A percentile compares a stretch with the other conserved stretches of the same genome.
These are phyloP conservation scores for Cryptocephalus primarius DNA, from an alignment of 2,888 invertebrate species.

Conservation along the genomic window DNA sequence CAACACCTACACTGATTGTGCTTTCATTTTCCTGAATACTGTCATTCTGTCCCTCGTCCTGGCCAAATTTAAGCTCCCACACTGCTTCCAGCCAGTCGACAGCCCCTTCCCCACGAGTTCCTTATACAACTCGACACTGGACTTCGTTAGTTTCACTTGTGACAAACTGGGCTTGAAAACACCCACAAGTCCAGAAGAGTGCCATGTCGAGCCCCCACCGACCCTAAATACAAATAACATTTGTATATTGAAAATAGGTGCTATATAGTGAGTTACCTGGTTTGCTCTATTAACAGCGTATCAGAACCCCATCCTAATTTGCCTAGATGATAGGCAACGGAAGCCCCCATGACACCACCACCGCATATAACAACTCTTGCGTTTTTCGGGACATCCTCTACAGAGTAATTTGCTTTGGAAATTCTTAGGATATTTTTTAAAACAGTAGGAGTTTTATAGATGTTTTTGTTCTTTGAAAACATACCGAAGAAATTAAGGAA, in stretches of 20 bases:
- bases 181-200: slow-evolving; percentile 72
- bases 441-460: too few relatives aligned
- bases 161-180: slow-evolving; percentile 74
- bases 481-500: too few relatives aligned
- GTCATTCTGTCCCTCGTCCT: slow-evolving; percentile 78
- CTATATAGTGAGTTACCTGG: slow-evolving; percentile 45
- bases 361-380: slow-evolving; percentile 80
- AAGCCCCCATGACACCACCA: slow-evolving; percentile 84
- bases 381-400: slow-evolving; percentile 37
- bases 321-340: slow-evolving; percentile 84
- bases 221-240: slow-evolving; percentile 39
- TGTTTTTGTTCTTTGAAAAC: too few relatives aligned
- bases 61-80: slow-evolving; percentile 80
- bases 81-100: slow-evolving; percentile 81
- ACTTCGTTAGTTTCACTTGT: slow-evolving; percentile 72
- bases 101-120: slow-evolving; percentile 61
- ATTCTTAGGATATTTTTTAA: too few relatives aligned
- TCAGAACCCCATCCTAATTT: slow-evolving; percentile 71
- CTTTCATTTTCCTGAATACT: slow-evolving; percentile 71
- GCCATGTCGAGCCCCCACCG: slow-evolving; percentile 72
- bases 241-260: neutral
- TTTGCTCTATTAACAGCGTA: slow-evolving; percentile 77
- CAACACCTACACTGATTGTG: slow-evolving; percentile 61
- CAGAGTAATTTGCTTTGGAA: too few relatives aligned
- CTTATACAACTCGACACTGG: slow-evolving; percentile 64